Evolutionary conservation across 2,797 vertebrate species (phyloP).

Genomic region (Prunella strophiata): DNA sequence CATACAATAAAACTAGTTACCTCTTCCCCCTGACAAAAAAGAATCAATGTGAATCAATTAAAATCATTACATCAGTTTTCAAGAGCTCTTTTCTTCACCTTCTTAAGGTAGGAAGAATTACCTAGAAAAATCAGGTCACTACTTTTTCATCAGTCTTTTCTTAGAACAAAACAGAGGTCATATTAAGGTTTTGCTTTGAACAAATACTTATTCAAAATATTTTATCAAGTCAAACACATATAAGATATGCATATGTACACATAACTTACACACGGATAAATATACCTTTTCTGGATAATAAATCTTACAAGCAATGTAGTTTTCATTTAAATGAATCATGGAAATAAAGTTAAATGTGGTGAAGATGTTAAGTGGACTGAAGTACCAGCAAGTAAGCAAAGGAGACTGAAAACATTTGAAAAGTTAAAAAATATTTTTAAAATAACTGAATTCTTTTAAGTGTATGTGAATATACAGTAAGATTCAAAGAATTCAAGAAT

Average conservation of each 20-base stretch:
- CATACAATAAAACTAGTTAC: neutral
- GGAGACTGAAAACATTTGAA: neutral
- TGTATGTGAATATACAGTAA: neutral
- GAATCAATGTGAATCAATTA: neutral
- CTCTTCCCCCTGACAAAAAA: neutral
- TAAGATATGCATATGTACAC: neutral
- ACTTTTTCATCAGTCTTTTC: neutral
- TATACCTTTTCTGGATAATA: neutral
- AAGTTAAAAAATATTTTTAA: neutral
- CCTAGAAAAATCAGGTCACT: neutral
- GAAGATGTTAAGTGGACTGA: neutral
- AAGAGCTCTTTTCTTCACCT: neutral
- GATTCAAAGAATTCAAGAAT: neutral
- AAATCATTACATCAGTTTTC: neutral
- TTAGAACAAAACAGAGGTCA: neutral
- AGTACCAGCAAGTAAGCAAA: neutral
- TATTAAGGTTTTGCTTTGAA: neutral
- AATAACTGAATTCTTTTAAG: neutral
- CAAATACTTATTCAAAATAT: neutral
- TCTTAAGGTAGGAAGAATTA: neutral
- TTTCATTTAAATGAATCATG: neutral
- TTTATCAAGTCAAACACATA: neutral
- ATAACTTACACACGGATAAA: neutral
- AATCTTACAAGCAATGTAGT: neutral
- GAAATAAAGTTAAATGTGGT: neutral